Evolutionary conservation across 2,888 invertebrate species (phyloP), one percentile per base, ranked within the genome.

Genomic region (Hirtodrosophila cameraria): DNA sequence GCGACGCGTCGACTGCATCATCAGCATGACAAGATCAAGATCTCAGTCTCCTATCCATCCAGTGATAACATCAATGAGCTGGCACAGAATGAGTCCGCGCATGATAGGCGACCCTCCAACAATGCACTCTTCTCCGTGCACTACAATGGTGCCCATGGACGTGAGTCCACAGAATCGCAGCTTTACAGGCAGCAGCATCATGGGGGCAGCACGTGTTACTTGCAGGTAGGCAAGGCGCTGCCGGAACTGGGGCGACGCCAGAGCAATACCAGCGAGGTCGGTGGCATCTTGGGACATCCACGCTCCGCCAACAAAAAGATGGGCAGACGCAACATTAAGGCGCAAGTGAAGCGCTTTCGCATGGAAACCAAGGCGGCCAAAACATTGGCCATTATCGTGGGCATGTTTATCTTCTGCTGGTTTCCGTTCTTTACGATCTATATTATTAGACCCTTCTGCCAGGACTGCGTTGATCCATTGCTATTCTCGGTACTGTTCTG

Each of bases 321-420:
- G 95, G 96, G 97, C 20, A 96, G 96, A 86, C 93, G 97, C 59
- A 97, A 97, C 89, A 96, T 97, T 64, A 97, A 97, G 90, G 96
- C 96, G 2, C 95, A 96, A 93, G 97, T 97, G 66, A 97, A 97
- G 89, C 94, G 97, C 41, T 97, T 97, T 90, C 94, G 96, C 3
- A 97, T 97, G 95, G 98, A 99, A 90, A 98, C 98, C 0, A 98
- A 98, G 92, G 98, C 98, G 0, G 98, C 98, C 1, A 98, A 98
- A 91, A 98, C 98, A 0, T 92, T 99, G 48, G 98, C 97, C 62
- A 98, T 99, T 72, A 99, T 99, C 69, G 98, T 99, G 2, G 99
- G 99, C 1, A 96, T 97, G 38, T 99, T 99, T 92, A 97, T 98
- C 53, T 94, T 96, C 87, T 99, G 99, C 91, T 99, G 99, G 99